These are phyloP conservation scores for Lacanobia oleracea DNA, from an alignment of 2,888 invertebrate genomes.

Conservation along the genomic window DNA sequence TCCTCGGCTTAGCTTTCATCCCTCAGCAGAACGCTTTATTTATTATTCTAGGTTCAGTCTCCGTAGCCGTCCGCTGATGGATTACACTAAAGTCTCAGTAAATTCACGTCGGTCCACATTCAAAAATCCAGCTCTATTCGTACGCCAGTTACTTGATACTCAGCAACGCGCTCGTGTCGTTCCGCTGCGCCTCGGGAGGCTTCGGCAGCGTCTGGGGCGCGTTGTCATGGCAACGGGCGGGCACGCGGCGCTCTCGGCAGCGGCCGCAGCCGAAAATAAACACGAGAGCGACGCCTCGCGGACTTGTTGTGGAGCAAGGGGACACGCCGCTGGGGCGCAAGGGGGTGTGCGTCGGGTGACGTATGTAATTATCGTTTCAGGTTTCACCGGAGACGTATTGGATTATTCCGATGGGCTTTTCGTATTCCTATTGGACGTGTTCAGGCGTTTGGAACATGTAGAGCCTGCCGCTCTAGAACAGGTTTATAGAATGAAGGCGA, in stretches of 20 bases:
- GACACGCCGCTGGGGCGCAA: slow-evolving; percentile 61
- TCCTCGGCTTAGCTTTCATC: slow-evolving; percentile 30
- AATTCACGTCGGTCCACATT: slow-evolving; percentile 56
- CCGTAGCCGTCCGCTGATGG: slow-evolving; percentile 50
- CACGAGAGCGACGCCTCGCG: slow-evolving; percentile 77
- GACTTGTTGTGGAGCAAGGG: slow-evolving; percentile 70
- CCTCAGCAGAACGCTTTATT: slow-evolving; percentile 41
- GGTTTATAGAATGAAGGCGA: not conserved
- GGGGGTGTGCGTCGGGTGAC: slow-evolving; percentile 63
- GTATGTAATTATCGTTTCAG: slow-evolving; percentile 66
- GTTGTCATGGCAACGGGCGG: slow-evolving; percentile 84
- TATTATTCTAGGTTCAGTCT: slow-evolving; percentile 55
- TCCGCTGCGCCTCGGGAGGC: slow-evolving; percentile 73
- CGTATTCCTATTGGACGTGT: slow-evolving; percentile 23
- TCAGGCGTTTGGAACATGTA: not conserved
- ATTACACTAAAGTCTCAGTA: slow-evolving; percentile 54
- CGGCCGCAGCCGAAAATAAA: slow-evolving; percentile 87
- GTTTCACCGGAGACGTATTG: slow-evolving; percentile 63
- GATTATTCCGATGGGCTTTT: slow-evolving; percentile 48
- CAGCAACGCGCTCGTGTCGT: slow-evolving; percentile 68
- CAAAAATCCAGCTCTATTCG: slow-evolving; percentile 57
- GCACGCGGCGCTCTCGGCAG: slow-evolving; percentile 81
- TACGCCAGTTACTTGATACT: slow-evolving; percentile 54
- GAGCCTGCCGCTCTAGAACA: not conserved
- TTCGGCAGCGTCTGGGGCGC: slow-evolving; percentile 85